Evolutionary conservation across 2,888 invertebrate species (phyloP).

Genomic region (Harpagoxenus sublaevis): DNA sequence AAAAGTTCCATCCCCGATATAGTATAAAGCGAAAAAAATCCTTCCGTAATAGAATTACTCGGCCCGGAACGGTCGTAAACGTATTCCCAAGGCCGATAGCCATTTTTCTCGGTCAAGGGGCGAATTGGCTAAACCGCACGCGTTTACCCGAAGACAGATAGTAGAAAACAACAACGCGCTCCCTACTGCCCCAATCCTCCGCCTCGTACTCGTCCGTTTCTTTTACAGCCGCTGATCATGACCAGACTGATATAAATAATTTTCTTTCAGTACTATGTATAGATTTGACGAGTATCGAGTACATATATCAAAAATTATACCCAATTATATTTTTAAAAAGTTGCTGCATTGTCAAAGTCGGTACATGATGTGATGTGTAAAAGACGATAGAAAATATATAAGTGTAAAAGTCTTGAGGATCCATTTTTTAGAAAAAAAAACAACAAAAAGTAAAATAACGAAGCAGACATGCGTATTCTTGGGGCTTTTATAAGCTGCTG

Average conservation of each 20-base stretch:
- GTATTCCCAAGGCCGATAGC: slow-evolving; percentile 86
- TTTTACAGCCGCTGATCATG: slow-evolving; percentile 52
- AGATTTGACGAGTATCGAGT: neutral
- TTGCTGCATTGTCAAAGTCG: neutral
- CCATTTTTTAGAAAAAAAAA: neutral
- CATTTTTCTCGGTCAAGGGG: slow-evolving; percentile 86
- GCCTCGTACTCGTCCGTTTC: slow-evolving; percentile 46
- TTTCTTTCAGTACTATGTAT: neutral
- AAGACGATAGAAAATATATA: neutral
- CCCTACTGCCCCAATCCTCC: slow-evolving; percentile 61
- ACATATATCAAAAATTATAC: neutral
- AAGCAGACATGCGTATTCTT: neutral
- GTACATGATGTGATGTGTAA: neutral
- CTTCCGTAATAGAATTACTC: slow-evolving; percentile 86
- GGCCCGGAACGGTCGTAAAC: slow-evolving; percentile 85
- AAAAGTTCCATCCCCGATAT: slow-evolving; percentile 78
- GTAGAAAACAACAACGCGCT: slow-evolving; percentile 77
- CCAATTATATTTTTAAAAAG: neutral
- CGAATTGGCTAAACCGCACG: slow-evolving; percentile 84
- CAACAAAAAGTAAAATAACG: neutral
- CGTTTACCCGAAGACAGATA: slow-evolving; percentile 84
- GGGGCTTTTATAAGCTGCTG: neutral
- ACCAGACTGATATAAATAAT: slow-evolving; percentile 39
- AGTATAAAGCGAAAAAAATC: slow-evolving; percentile 84
- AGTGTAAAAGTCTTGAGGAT: neutral